A percentile compares a stretch with the other conserved stretches of the same genome.
Conservation (phyloP, 2,888 invertebrate genomes). For the Drosophila percnosoma region DNA sequence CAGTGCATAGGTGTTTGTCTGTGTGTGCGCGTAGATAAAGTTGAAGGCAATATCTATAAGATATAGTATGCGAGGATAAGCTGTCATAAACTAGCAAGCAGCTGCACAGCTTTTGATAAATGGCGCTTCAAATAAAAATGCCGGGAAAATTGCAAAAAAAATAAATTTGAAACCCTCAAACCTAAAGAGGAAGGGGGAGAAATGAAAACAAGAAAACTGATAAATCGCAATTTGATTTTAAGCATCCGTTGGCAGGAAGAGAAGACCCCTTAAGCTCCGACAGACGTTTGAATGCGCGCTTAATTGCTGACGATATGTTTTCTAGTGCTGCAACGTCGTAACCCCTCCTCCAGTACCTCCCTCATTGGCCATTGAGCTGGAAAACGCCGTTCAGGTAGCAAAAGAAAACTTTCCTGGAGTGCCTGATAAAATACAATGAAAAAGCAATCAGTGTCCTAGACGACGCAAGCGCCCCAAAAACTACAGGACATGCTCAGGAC, state of each 20-base stretch:
- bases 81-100: conserved; percentile 75
- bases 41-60: conserved; percentile 63
- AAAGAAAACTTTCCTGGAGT: conserved; percentile 62
- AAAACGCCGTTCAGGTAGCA: conserved; percentile 61
- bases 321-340: conserved; percentile 15
- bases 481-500: conserved; percentile 38
- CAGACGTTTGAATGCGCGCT: conserved; percentile 76
- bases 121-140: conserved; percentile 48
- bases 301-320: conserved; percentile 79
- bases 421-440: conserved; percentile 73
- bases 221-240: conserved; percentile 70
- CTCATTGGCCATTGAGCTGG: conserved; percentile 56
- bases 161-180: conserved; percentile 36
- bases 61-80: conserved; percentile 56
- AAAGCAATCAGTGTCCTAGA: conserved; percentile 70
- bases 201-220: conserved; percentile 48
- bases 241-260: conserved; percentile 40
- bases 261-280: conserved; percentile 35
- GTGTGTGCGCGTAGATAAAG: conserved; percentile 29
- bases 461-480: conserved; percentile 39
- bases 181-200: not conserved
- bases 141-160: conserved; percentile 32
- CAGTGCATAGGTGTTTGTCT: conserved; percentile 33
- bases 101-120: conserved; percentile 72
- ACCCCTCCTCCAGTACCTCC: not conserved